These are phyloP conservation scores for Pyrrhosoma nymphula DNA, from an alignment of 2,888 invertebrate species.

Conservation along the genomic window DNA sequence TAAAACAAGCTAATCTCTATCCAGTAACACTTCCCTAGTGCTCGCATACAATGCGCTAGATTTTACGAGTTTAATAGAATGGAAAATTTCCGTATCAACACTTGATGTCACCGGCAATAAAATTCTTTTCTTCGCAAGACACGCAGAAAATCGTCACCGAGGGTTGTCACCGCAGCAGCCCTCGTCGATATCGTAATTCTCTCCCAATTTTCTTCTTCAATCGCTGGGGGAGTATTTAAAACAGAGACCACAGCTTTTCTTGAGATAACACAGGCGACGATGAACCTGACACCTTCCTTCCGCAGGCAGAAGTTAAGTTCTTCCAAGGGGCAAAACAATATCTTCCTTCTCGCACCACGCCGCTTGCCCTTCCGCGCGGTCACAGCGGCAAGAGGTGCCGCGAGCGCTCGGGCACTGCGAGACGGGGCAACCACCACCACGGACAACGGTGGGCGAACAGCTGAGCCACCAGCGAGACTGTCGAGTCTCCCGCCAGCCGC, in stretches of 20 bases:
- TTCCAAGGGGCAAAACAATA: neutral
- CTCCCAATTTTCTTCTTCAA: neutral
- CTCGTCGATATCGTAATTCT: neutral
- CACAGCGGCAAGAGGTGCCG: neutral
- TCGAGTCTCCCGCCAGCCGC: conserved; percentile 65
- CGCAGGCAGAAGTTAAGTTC: neutral
- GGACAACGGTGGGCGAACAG: conserved; percentile 43
- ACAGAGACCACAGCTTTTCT: neutral
- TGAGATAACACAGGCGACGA: neutral
- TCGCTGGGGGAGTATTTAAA: neutral
- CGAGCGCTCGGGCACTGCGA: neutral
- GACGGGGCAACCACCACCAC: neutral
- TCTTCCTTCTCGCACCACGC: neutral
- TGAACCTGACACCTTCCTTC: neutral
- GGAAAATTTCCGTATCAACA: neutral
- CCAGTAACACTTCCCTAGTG: neutral
- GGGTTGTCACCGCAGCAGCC: neutral
- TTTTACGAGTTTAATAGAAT: neutral
- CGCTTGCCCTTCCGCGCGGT: neutral
- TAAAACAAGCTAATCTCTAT: neutral
- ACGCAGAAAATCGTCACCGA: neutral
- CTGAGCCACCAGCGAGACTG: conserved; percentile 30
- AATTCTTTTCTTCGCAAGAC: neutral
- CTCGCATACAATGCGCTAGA: neutral
- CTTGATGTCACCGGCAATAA: neutral